Evolutionary conservation across 2,888 invertebrate genomes (phyloP).

Genomic region (Anodontia alba): DNA sequence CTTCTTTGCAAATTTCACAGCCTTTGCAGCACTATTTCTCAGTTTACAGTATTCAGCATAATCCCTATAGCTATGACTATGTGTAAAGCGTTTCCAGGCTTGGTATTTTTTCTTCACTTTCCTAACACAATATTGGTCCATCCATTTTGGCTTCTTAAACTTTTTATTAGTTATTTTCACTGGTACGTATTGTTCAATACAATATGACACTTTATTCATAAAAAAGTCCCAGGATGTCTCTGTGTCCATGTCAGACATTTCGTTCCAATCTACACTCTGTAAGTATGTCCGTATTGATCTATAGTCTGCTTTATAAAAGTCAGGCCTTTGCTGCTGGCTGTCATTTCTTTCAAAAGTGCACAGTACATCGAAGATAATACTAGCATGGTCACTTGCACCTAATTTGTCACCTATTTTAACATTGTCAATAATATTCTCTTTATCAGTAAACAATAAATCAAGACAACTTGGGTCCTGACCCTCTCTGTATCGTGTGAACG

Average conservation of each 20-base stretch:
- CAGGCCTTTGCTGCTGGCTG: background rate
- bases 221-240: background rate
- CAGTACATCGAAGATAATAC: background rate
- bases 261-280: slow-evolving; percentile 15
- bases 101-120: slow-evolving; percentile 35
- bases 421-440: background rate
- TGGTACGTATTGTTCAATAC: slow-evolving; percentile 19
- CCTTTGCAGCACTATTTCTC: slow-evolving; percentile 27
- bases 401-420: background rate
- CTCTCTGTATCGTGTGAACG: background rate
- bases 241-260: background rate
- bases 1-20: slow-evolving; percentile 2
- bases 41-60: background rate
- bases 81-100: slow-evolving; percentile 35
- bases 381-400: background rate
- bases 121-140: slow-evolving; percentile 24
- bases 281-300: background rate
- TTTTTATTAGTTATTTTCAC: background rate
- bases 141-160: slow-evolving; percentile 28
- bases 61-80: slow-evolving; percentile 19
- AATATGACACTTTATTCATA: background rate
- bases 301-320: slow-evolving; percentile 32
- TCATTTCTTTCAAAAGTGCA: background rate
- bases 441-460: background rate
- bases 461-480: background rate